Evolutionary conservation across 2,797 vertebrate genomes (phyloP), one percentile per base, ranked within the genome.

Genomic region (Mergus octosetaceus): DNA sequence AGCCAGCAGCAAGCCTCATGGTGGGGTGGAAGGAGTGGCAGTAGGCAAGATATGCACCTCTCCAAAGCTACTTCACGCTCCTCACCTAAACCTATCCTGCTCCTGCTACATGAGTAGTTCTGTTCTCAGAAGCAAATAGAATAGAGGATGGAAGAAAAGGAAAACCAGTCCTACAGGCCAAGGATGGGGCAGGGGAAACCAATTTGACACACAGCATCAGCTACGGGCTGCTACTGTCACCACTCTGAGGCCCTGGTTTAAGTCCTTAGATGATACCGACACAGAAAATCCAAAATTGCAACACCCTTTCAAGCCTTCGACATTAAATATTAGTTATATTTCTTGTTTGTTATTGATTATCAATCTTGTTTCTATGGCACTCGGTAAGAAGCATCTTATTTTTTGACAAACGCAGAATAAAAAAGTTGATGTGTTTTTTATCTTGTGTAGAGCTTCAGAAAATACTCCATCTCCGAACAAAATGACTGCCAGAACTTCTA

Each of bases 191-290:
- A 66, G 11, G 13, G 11, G 43, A 47, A 0, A 0, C 3, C 2
- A 5, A 1, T 17, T n/a, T 74, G 11, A 56, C 41, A 64, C 11
- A n/a, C 7, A 0, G 0, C 24, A 17, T 7, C 7, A 66, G 22
- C 28, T 45, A 16, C 11, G 5, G 39, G n/a, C 27, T 84, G 53
- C 54, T 75, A 13, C 36, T 85, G 39, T 54, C 2, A 49, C 30
- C 22, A 68, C 30, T 27, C 80, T 12, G 9, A 72, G 10, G 12
- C n/a, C 32, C 45, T 14, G 10, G 24, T 78, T 74, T 38, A 10
- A 56, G 39, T 30, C 51, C 36, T 27, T 45, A 41, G 6, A 16
- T 10, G 19, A 62, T 22, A 54, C 4, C 20, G 6, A 25, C 22
- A 24, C 10, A 56, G 27, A 10, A 75, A 87, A 64, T 4, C 6